These are phyloP conservation scores for Cryptoprocta ferox DNA, from an alignment of 2,797 vertebrate species.

Conservation along the genomic window DNA sequence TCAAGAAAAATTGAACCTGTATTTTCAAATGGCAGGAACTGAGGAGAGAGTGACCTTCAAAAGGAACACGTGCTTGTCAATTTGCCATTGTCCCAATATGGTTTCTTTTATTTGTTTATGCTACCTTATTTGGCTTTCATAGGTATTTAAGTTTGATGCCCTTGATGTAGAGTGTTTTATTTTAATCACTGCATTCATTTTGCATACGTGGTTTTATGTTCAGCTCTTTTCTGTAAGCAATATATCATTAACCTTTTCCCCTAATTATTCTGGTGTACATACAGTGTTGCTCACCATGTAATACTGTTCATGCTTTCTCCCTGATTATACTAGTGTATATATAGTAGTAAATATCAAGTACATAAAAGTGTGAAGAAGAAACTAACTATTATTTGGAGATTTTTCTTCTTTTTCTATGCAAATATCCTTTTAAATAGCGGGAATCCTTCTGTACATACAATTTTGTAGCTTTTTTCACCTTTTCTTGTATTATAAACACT, in stretches of 20 bases:
- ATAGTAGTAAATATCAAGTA: background rate
- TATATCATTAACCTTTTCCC: background rate
- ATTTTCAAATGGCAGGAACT: background rate
- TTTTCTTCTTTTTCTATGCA: background rate
- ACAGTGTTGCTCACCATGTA: background rate
- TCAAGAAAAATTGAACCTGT: background rate
- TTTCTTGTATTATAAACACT: background rate
- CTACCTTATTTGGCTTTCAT: background rate
- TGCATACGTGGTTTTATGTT: background rate
- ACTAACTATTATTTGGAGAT: background rate
- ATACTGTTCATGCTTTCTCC: background rate
- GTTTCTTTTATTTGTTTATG: background rate
- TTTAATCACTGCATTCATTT: background rate
- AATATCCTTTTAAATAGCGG: background rate
- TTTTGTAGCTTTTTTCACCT: background rate
- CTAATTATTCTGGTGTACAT: background rate
- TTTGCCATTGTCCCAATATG: background rate
- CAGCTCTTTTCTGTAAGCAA: background rate
- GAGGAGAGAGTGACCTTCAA: background rate
- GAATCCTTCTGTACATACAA: background rate
- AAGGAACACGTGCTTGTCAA: background rate
- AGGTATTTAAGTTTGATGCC: constrained; percentile 1
- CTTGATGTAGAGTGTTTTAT: background rate
- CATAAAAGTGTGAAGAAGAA: background rate
- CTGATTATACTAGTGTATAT: background rate